Conservation (phyloP, 1,140 invertebrate species). For the Bombus affinis region DNA sequence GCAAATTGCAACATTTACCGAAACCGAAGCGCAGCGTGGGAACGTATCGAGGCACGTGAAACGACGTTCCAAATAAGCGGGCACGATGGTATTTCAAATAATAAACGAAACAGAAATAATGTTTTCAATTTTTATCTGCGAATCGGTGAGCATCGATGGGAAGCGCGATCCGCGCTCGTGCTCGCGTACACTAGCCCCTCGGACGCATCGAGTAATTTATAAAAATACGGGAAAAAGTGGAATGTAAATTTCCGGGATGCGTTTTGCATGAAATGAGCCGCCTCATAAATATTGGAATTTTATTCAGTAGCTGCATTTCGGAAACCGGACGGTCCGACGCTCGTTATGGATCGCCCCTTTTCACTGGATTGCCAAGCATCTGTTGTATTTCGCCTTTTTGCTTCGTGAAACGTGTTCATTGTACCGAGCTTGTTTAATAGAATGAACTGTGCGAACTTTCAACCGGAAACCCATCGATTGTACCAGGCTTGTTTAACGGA, state of each 20-base stretch:
- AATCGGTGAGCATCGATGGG: constrained; percentile 32
- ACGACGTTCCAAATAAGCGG: constrained; percentile 17
- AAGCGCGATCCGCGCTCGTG: neutral
- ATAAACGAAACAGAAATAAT: constrained; percentile 54
- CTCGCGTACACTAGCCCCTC: neutral
- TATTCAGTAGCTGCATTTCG: constrained; percentile 53
- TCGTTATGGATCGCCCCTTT: constrained; percentile 49
- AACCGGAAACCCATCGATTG: constrained; percentile 18
- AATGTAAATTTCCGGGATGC: constrained; percentile 56
- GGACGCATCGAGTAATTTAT: constrained; percentile 50
- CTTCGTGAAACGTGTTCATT: constrained; percentile 20
- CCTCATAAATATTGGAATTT: constrained; percentile 58
- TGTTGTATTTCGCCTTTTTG: constrained; percentile 35
- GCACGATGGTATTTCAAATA: constrained; percentile 46
- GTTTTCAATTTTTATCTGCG: constrained; percentile 52
- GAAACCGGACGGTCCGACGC: constrained; percentile 46
- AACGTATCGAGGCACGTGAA: constrained; percentile 29
- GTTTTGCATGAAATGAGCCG: constrained; percentile 55
- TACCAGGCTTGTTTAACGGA: neutral
- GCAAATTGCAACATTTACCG: constrained; percentile 39
- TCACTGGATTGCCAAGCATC: constrained; percentile 39
- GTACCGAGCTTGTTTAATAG: constrained; percentile 26
- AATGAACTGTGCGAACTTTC: neutral
- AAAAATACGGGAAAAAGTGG: constrained; percentile 54
- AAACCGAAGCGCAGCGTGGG: constrained; percentile 25